Conservation (phyloP, 2,797 vertebrate genomes). For the Poliocrania exsul region DNA sequence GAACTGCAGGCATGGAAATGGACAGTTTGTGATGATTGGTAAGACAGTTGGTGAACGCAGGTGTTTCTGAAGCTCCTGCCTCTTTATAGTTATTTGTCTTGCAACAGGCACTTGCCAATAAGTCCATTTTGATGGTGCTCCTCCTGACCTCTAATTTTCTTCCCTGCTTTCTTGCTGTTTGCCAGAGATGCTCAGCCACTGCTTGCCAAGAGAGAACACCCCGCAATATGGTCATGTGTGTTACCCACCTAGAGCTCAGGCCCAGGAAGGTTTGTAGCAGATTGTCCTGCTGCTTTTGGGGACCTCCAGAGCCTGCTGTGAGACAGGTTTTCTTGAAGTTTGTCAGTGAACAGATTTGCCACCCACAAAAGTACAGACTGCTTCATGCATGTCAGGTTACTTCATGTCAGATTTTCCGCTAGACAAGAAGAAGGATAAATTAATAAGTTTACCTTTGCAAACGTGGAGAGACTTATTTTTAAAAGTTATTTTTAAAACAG, state of each 20-base stretch:
- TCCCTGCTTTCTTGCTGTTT: background rate
- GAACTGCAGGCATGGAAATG: background rate
- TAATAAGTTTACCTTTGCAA: background rate
- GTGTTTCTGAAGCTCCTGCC: background rate
- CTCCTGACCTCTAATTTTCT: background rate
- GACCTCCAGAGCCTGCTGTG: conserved; percentile 38
- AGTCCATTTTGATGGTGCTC: background rate
- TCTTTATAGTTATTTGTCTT: conserved; percentile 1
- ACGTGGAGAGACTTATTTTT: background rate
- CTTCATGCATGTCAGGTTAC: background rate
- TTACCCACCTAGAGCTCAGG: background rate
- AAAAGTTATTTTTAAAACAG: background rate
- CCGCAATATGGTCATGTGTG: background rate
- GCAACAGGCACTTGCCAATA: background rate
- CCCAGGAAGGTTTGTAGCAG: conserved; percentile 42
- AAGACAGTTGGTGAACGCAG: background rate
- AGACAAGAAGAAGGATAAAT: background rate
- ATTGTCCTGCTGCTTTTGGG: conserved; percentile 55
- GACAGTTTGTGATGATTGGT: background rate
- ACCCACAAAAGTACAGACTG: conserved; percentile 37
- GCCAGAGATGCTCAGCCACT: background rate
- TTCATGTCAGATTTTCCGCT: background rate
- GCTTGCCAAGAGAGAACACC: conserved; percentile 26
- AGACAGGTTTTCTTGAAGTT: conserved; percentile 50
- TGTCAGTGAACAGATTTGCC: conserved; percentile 66